Conservation (phyloP, 1,140 invertebrate genomes). For the Pteromalus puparum region DNA sequence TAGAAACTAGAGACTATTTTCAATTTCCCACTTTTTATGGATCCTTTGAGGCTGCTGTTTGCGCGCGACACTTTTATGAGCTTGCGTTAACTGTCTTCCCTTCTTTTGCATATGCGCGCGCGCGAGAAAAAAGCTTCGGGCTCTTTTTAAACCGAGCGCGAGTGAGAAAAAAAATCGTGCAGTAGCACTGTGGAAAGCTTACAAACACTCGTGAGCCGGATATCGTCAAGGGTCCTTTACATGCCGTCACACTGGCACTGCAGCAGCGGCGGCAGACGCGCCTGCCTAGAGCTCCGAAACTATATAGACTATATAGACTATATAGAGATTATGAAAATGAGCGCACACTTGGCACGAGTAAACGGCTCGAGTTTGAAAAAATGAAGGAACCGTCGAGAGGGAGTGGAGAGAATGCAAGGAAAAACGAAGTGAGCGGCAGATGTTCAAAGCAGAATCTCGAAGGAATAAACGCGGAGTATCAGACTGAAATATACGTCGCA, state of each 20-base stretch:
- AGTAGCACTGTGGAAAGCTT: neutral
- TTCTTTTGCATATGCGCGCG: neutral
- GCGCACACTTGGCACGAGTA: neutral
- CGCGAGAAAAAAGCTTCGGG: neutral
- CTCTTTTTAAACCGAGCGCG: no score
- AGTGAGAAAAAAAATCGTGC: neutral
- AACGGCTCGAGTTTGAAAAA: neutral
- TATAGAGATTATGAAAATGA: neutral
- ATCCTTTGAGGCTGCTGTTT: neutral
- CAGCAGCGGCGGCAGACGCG: neutral
- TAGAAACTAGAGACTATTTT: neutral
- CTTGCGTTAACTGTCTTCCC: neutral
- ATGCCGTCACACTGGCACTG: neutral
- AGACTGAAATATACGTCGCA: constrained; percentile 48
- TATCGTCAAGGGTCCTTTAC: constrained; percentile 1
- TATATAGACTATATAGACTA: neutral
- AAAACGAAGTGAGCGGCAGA: neutral
- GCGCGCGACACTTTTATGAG: neutral
- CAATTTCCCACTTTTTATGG: neutral
- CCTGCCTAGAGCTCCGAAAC: neutral
- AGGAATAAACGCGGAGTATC: constrained; percentile 11
- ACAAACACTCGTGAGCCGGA: neutral
- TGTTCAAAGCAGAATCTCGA: constrained; percentile 24
- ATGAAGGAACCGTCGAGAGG: neutral
- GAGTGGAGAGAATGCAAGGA: neutral